These are phyloP conservation scores for Mormoops blainvillei DNA, from an alignment of 2,113 vertebrate genomes.

Conservation along the genomic window DNA sequence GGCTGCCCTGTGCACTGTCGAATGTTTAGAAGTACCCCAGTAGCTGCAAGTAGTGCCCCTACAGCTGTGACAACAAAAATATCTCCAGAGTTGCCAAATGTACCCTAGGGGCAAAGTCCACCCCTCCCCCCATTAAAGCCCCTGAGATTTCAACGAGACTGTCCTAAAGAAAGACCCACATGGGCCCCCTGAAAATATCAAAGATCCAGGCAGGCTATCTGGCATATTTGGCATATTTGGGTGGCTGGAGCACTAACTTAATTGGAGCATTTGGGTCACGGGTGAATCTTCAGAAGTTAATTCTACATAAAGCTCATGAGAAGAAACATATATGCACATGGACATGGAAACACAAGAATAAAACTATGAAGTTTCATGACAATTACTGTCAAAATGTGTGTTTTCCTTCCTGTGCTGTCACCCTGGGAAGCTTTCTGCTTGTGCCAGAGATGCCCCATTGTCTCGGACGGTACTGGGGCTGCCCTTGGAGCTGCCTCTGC, in stretches of 20 bases:
- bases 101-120: neutral
- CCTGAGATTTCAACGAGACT: neutral
- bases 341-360: neutral
- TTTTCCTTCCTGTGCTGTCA: neutral
- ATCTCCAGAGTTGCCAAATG: neutral
- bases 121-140: neutral
- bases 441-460: neutral
- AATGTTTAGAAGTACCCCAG: neutral
- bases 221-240: neutral
- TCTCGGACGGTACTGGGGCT: neutral
- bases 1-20: neutral
- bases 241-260: neutral
- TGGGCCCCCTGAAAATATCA: neutral
- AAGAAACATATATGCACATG: neutral
- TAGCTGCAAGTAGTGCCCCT: neutral
- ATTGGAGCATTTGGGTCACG: neutral
- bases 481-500: neutral
- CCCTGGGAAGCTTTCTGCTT: neutral
- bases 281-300: neutral
- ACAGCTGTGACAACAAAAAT: neutral
- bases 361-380: neutral
- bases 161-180: neutral
- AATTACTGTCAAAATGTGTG: neutral
- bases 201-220: neutral
- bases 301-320: neutral